Evolutionary conservation across 2,113 vertebrate species (phyloP).

Genomic region (Spizaetus ornatus): DNA sequence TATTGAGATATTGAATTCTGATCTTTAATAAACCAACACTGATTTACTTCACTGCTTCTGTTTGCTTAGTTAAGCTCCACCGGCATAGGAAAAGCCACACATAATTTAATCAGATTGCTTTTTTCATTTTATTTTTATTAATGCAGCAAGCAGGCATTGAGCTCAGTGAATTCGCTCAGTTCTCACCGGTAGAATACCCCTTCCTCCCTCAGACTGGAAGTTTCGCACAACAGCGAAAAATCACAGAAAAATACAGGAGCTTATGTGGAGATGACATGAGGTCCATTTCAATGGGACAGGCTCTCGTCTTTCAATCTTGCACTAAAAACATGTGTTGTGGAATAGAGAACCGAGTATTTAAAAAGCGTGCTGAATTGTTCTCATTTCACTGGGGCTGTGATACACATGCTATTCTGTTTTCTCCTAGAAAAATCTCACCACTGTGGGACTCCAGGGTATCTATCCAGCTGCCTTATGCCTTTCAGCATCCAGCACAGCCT

Average conservation of each 20-base stretch:
- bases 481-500: neutral
- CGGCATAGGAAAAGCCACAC: constrained; percentile 67
- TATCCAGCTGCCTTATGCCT: neutral
- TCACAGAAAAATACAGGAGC: neutral
- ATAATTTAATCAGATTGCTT: constrained; percentile 79
- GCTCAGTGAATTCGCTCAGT: neutral
- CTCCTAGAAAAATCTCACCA: neutral
- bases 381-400: neutral
- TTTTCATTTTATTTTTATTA: constrained; percentile 79
- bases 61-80: constrained; percentile 79
- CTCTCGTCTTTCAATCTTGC: neutral
- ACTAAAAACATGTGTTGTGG: neutral
- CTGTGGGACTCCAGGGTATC: neutral
- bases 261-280: neutral
- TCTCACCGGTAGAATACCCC: constrained; percentile 13
- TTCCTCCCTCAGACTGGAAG: neutral
- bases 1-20: constrained; percentile 78
- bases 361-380: neutral
- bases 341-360: neutral
- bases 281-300: neutral
- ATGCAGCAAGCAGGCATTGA: constrained; percentile 44
- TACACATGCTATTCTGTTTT: neutral
- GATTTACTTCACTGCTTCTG: constrained; percentile 76
- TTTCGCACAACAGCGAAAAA: constrained; percentile 18
- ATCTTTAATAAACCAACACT: constrained; percentile 82